phyloP scores from a whole-genome alignment of 2,888 invertebrate species.

The Tubulanus polymorphus region DNA sequence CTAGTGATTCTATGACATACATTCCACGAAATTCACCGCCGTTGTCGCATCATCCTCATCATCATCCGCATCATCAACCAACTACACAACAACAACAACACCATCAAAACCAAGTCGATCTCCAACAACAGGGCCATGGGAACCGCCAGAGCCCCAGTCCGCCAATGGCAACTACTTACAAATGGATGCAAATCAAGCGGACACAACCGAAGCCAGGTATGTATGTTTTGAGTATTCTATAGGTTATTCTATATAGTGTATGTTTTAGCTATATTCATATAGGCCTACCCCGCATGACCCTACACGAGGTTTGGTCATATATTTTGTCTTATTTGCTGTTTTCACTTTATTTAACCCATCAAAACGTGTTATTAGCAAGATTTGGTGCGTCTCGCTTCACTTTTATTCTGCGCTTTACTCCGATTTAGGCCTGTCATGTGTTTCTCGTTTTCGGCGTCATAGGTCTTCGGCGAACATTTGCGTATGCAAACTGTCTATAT shows the following conservation, averaged over 20 bases:
- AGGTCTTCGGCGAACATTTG: too few relatives aligned
- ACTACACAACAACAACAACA: background rate
- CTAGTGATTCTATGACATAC: slow-evolving; percentile 12
- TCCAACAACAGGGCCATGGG: slow-evolving; percentile 10
- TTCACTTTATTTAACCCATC: background rate
- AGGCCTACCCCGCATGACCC: too few relatives aligned
- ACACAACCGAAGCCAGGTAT: slow-evolving; percentile 90
- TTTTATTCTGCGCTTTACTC: background rate
- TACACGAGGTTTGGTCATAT: background rate
- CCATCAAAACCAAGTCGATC: background rate
- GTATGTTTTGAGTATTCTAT: background rate
- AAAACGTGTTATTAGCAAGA: background rate
- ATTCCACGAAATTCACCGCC: background rate
- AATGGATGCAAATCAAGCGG: slow-evolving; percentile 99
- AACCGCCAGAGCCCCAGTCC: slow-evolving; percentile 3
- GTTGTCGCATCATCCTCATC: slow-evolving; percentile 8
- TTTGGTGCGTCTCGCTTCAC: background rate
- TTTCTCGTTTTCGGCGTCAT: background rate
- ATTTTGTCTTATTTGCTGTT: background rate
- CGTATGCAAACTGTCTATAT: too few relatives aligned
- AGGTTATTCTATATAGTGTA: too few relatives aligned
- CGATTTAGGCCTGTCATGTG: background rate
- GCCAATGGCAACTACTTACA: slow-evolving; percentile 81
- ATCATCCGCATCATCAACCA: too few relatives aligned
- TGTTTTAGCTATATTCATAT: too few relatives aligned